Base-by-base conservation (phyloP, 2,888 invertebrate genomes). In the Drosophila birchii region DNA sequence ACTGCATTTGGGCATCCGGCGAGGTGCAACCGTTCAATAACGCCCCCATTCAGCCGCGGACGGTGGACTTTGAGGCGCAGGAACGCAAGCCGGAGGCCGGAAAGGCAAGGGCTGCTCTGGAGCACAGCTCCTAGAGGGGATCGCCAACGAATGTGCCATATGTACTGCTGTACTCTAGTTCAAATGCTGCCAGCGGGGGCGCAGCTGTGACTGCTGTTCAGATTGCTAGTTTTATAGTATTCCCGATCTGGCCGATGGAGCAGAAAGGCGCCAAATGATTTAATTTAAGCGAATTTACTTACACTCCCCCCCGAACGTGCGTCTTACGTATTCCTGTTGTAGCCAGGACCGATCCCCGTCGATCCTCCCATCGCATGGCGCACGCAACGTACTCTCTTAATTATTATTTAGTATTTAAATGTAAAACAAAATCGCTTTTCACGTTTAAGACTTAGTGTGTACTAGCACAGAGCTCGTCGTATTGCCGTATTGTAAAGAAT, bases 11-110 rank as follows among this genome's bases (percentile, higher is more conserved):
- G 90, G 96, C 96, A 0, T 95, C 95, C 75, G 97, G 96, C 0
- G 95, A 97, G 45, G 94, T 95, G 39, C 95, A 96, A 73, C 94
- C 94, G 88, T 97, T 96, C 96, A 96, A 97, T 83, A 94, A 95
- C 56, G 69, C 56, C 0, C 61, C 62, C 23, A 70, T 75, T 2
- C 44, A 77, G 38, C 84, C 78, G 0, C 76, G 73, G 11, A 71
- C 58, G 20, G 60, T 88, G 12, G 84, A 85, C 59, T 85, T 88
- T 34, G 84, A 85, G 57, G 84, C 73, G 43, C 63, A 76, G 20
- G 84, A 85, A 26, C 84, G 84, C 39, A 85, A 86, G 7, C 68
- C 79, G 7, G 67, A 76, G 5, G 67, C 6, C 44, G 49, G 26
- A 12, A 64, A 64, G 39, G 9, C 63, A 16, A 66, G 51, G 43